Conservation (phyloP, 2,888 invertebrate genomes). For the Acrobasis repandana region DNA sequence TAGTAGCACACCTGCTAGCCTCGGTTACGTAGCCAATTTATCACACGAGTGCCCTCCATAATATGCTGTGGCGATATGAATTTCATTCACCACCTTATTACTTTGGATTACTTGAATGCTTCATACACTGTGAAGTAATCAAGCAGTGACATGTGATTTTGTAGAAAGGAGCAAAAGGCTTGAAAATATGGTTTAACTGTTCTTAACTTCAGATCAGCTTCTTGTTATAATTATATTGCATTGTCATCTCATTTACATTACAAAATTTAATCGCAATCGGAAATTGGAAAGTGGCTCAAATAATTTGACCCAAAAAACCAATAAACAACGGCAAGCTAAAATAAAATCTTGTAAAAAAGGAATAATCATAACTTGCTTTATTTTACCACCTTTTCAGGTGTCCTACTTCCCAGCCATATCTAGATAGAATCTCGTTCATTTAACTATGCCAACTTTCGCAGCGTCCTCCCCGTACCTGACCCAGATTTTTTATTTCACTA, state of each 20-base stretch:
- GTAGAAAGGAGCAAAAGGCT: background rate
- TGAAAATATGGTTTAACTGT: too few species aligned
- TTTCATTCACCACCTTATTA: background rate
- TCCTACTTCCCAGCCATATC: constrained; percentile 5
- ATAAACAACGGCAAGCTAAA: too few species aligned
- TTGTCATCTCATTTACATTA: too few species aligned
- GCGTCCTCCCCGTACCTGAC: constrained; percentile 61
- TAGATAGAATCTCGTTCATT: constrained; percentile 31
- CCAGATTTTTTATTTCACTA: constrained; percentile 78
- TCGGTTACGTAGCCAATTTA: constrained; percentile 37
- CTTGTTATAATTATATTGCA: too few species aligned
- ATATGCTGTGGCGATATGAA: constrained; percentile 22
- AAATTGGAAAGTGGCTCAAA: too few species aligned
- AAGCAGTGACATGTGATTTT: background rate
- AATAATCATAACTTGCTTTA: too few species aligned
- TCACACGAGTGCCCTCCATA: constrained; percentile 38
- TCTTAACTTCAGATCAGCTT: too few species aligned
- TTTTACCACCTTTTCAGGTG: too few species aligned
- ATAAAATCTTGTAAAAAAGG: too few species aligned
- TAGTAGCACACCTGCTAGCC: too few species aligned
- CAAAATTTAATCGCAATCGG: too few species aligned
- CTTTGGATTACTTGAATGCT: background rate
- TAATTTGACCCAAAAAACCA: too few species aligned
- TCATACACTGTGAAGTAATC: background rate
- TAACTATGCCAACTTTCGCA: constrained; percentile 51